Percentiles rank a stretch among this genome's conserved stretches.
These are phyloP conservation scores for Drosophila kokeensis DNA, from an alignment of 2,888 invertebrate genomes.

Conservation along the genomic window DNA sequence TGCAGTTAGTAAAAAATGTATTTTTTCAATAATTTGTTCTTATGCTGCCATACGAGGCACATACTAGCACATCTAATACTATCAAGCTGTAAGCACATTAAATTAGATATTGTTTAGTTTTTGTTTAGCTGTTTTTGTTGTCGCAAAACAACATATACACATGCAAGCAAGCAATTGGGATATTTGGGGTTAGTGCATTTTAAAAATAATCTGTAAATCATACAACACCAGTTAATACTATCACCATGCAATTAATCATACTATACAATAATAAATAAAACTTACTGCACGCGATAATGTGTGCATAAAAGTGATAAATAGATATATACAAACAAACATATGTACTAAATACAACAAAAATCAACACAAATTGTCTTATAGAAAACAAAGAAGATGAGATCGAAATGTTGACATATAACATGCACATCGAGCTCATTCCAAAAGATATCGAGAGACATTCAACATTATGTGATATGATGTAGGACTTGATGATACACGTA, in stretches of 20 bases:
- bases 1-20: slow-evolving; percentile 69
- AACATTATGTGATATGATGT: slow-evolving; percentile 47
- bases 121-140: slow-evolving; percentile 40
- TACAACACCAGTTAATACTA: slow-evolving; percentile 41
- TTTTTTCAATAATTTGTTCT: slow-evolving; percentile 33
- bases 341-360: slow-evolving; percentile 71
- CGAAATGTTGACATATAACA: slow-evolving; percentile 47
- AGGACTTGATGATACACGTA: slow-evolving; percentile 53
- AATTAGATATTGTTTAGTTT: slow-evolving; percentile 34
- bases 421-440: slow-evolving; percentile 64
- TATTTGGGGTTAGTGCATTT: slow-evolving; percentile 63
- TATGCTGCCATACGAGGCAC: slow-evolving; percentile 20
- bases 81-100: slow-evolving; percentile 45
- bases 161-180: slow-evolving; percentile 69
- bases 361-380: slow-evolving; percentile 61
- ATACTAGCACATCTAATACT: slow-evolving; percentile 48
- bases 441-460: slow-evolving; percentile 49
- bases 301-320: slow-evolving; percentile 7
- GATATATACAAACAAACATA: slow-evolving; percentile 51
- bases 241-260: slow-evolving; percentile 48
- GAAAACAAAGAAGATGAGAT: slow-evolving; percentile 39
- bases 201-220: slow-evolving; percentile 24
- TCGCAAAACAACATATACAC: slow-evolving; percentile 75
- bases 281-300: slow-evolving; percentile 29
- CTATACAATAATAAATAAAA: slow-evolving; percentile 18